These are phyloP conservation scores for Andrena chrysosceles DNA, from an alignment of 2,888 invertebrate genomes.

Conservation along the genomic window DNA sequence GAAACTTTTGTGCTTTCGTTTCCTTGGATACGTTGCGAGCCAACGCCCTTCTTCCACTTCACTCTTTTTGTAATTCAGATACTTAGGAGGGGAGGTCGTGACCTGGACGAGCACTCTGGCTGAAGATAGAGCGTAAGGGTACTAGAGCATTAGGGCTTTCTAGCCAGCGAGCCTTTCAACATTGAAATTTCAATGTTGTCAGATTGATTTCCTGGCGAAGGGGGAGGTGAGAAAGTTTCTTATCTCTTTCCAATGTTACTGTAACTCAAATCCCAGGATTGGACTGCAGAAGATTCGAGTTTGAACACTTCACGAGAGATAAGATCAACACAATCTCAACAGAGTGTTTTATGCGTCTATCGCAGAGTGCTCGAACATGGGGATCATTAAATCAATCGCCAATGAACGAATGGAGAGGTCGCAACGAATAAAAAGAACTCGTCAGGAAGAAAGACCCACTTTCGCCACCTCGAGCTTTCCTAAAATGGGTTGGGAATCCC, in stretches of 20 bases:
- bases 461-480: background rate
- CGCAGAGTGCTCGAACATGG: background rate
- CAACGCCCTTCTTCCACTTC: background rate
- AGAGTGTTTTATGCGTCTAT: background rate
- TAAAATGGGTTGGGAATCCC: background rate
- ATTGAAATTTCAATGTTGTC: too few species aligned
- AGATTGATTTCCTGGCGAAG: too few species aligned
- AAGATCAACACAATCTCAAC: background rate
- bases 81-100: background rate
- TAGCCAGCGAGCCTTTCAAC: background rate
- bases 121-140: background rate
- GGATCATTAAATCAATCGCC: background rate
- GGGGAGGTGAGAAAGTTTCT: too few species aligned
- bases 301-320: background rate
- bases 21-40: background rate
- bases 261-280: background rate
- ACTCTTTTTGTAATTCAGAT: background rate
- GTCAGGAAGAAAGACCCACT: constrained; percentile 1
- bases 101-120: background rate
- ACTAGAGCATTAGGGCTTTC: background rate
- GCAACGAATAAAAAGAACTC: background rate
- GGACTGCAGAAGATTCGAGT: background rate
- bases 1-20: constrained; percentile 23
- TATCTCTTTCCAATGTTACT: too few species aligned
- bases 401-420: background rate